These are phyloP conservation scores for Sylvilagus floridanus DNA, from an alignment of 2,797 vertebrate species.

Conservation along the genomic window DNA sequence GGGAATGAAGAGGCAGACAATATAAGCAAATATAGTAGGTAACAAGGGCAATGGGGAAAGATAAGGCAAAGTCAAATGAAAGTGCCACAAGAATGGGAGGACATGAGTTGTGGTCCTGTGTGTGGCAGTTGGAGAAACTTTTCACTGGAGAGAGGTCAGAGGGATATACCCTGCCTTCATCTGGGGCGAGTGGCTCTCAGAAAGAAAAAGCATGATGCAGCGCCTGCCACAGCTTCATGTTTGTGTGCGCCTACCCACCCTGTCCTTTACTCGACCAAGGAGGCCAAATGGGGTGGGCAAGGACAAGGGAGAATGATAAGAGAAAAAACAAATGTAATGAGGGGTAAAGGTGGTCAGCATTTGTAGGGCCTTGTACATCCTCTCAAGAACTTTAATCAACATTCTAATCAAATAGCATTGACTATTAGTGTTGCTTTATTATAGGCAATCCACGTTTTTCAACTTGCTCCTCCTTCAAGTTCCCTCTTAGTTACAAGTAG, in stretches of 20 bases:
- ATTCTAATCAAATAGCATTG: not conserved
- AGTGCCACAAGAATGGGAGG: not conserved
- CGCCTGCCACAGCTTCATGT: too few relatives aligned
- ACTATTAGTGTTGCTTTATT: not conserved
- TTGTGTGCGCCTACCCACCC: too few relatives aligned
- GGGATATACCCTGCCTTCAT: not conserved
- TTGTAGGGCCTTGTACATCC: not conserved
- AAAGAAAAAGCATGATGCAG: not conserved
- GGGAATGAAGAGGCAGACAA: not conserved
- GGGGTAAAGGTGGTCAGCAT: not conserved
- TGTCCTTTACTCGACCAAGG: not conserved
- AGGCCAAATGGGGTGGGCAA: not conserved
- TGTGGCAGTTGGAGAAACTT: not conserved
- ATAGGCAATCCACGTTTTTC: not conserved
- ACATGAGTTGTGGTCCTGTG: not conserved
- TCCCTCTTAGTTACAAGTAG: constrained; percentile 7
- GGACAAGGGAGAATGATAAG: not conserved
- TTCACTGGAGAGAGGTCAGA: not conserved
- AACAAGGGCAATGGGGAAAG: not conserved
- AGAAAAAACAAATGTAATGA: not conserved
- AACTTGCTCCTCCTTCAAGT: not conserved
- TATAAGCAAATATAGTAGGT: not conserved
- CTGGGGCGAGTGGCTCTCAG: not conserved
- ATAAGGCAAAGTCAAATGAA: not conserved
- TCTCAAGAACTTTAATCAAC: not conserved